A percentile compares a stretch with the other conserved stretches of the same genome.
phyloP scores from a whole-genome alignment of 2,113 vertebrate species.

The Melierax canorus region DNA sequence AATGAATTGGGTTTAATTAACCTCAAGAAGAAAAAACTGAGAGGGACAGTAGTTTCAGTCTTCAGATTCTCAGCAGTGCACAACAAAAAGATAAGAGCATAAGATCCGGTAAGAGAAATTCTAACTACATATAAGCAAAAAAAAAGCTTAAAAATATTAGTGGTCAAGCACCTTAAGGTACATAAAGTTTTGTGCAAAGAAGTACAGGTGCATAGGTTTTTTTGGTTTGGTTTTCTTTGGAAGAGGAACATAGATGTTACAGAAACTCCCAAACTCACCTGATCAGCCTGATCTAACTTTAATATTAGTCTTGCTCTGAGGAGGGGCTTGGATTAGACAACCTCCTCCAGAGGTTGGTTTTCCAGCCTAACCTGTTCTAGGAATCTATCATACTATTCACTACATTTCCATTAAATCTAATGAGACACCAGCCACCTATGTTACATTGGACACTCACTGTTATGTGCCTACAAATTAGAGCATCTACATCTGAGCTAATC shows the following conservation, averaged over 20 bases:
- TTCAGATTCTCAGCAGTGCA: neutral
- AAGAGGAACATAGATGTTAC: neutral
- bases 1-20: neutral
- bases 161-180: neutral
- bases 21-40: neutral
- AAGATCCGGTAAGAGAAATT: neutral
- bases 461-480: neutral
- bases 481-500: neutral
- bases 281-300: neutral
- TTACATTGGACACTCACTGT: neutral
- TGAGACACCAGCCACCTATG: neutral
- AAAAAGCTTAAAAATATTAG: neutral
- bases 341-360: neutral
- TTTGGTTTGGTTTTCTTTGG: neutral
- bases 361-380: neutral
- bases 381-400: neutral
- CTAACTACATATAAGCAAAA: neutral
- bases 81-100: neutral
- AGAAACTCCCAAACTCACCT: neutral
- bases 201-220: neutral
- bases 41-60: neutral
- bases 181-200: neutral
- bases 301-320: neutral
- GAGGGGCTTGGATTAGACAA: neutral
- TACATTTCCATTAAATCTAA: neutral